Conservation (phyloP, 2,797 vertebrate species). For the Sebastes kiyomatsui region DNA sequence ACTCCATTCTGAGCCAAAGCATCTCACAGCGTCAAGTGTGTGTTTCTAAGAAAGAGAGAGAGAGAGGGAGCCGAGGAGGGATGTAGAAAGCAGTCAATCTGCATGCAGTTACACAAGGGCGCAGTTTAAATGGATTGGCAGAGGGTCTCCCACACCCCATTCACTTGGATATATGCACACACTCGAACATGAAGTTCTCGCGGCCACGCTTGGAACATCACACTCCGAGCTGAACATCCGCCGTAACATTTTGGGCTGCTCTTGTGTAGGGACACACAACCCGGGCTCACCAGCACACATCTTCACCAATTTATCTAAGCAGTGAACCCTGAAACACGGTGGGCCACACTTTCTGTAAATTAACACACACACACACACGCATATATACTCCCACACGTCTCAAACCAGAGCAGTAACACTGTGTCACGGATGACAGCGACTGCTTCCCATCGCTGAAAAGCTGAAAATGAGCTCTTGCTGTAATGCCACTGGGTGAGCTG, state of each 20-base stretch:
- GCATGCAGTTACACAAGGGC: slow-evolving; percentile 59
- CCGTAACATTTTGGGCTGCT: slow-evolving; percentile 40
- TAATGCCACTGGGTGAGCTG: slow-evolving; percentile 63
- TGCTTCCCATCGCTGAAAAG: slow-evolving; percentile 55
- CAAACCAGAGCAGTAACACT: slow-evolving; percentile 42
- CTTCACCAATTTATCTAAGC: slow-evolving; percentile 35
- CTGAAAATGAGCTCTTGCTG: slow-evolving; percentile 69
- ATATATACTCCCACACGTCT: slow-evolving; percentile 21
- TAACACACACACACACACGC: slow-evolving; percentile 2
- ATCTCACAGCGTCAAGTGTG: slow-evolving; percentile 22
- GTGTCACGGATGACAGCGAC: slow-evolving; percentile 70
- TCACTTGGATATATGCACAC: slow-evolving; percentile 39
- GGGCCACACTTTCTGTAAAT: slow-evolving; percentile 23
- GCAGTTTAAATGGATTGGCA: slow-evolving; percentile 71
- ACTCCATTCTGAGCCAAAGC: slow-evolving; percentile 52
- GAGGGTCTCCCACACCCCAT: slow-evolving; percentile 42
- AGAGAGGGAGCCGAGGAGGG: slow-evolving; percentile 16
- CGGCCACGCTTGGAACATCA: slow-evolving; percentile 38
- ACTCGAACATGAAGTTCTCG: slow-evolving; percentile 55
- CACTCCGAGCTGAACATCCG: slow-evolving; percentile 50
- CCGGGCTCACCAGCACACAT: slow-evolving; percentile 23
- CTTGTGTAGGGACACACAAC: slow-evolving; percentile 27
- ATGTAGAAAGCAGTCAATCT: slow-evolving; percentile 50
- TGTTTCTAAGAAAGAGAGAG: slow-evolving; percentile 28
- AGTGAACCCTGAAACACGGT: slow-evolving; percentile 26